Evolutionary conservation across 2,888 invertebrate genomes (phyloP).

Genomic region (Hypomecis atomaria): DNA sequence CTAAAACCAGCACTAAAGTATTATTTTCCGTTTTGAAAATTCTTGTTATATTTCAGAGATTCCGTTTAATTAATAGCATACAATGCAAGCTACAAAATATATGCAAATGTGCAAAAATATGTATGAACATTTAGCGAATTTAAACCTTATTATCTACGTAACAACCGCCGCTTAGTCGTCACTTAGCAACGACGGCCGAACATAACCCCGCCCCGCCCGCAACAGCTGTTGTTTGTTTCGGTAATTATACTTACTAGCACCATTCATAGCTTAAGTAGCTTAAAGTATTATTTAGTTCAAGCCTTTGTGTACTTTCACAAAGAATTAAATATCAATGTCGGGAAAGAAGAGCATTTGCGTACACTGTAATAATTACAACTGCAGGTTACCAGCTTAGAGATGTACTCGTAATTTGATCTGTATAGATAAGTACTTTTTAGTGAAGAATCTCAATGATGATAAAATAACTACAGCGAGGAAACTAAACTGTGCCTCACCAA

Average conservation of each 20-base stretch:
- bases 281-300: background rate
- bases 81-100: background rate
- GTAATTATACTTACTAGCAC: constrained; percentile 8
- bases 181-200: background rate
- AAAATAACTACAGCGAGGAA: no score
- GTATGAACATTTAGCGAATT: background rate
- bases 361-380: no score
- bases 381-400: no score
- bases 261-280: constrained; percentile 1
- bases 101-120: background rate
- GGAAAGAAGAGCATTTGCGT: no score
- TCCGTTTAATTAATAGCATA: background rate
- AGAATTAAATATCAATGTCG: background rate
- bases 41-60: background rate
- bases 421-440: no score
- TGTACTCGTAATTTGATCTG: no score
- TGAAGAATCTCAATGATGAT: no score
- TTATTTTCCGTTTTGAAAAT: background rate
- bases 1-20: no score
- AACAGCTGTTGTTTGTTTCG: constrained; percentile 24
- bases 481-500: no score
- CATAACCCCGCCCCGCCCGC: constrained; percentile 9
- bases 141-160: constrained; percentile 1
- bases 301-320: background rate
- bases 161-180: background rate